phyloP scores from a whole-genome alignment of 1,140 invertebrate genomes.

The Drosophila tristis region DNA sequence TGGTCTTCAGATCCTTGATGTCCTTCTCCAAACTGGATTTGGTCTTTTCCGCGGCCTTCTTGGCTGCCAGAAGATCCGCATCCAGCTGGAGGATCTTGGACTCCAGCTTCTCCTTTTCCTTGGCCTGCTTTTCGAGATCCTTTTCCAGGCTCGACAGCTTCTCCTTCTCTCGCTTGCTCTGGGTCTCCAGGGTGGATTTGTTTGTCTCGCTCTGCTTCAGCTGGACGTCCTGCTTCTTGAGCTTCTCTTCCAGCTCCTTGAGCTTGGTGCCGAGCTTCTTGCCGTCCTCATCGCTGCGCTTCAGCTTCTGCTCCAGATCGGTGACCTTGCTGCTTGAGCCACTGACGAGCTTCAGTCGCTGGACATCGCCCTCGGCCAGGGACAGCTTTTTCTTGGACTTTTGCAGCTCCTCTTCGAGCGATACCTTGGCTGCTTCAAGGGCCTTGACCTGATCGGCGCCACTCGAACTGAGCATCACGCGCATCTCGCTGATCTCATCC shows the following conservation, averaged over 20 bases:
- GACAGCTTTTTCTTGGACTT: constrained; percentile 68
- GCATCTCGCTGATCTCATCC: constrained; percentile 79
- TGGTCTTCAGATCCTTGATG: constrained; percentile 85
- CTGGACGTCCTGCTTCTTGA: constrained; percentile 74
- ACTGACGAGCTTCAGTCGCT: constrained; percentile 64
- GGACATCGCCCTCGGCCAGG: constrained; percentile 70
- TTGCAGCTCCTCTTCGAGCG: constrained; percentile 68
- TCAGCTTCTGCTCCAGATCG: constrained; percentile 76
- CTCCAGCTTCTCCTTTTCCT: constrained; percentile 76
- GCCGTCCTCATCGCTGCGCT: constrained; percentile 71
- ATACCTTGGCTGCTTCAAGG: constrained; percentile 65
- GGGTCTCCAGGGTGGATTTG: constrained; percentile 64
- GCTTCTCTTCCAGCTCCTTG: constrained; percentile 78
- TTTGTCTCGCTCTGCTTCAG: constrained; percentile 67
- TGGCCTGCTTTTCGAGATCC: constrained; percentile 87
- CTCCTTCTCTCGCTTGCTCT: constrained; percentile 83
- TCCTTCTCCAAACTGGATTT: constrained; percentile 85
- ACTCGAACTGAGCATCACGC: constrained; percentile 65
- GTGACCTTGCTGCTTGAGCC: constrained; percentile 56
- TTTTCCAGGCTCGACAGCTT: constrained; percentile 88
- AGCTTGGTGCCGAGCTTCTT: constrained; percentile 68
- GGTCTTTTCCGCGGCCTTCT: constrained; percentile 85
- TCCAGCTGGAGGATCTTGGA: constrained; percentile 70
- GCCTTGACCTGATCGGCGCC: constrained; percentile 62
- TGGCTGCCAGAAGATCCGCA: constrained; percentile 85